These are phyloP conservation scores for Gila robusta DNA, from an alignment of 2,797 vertebrate genomes.

Conservation along the genomic window DNA sequence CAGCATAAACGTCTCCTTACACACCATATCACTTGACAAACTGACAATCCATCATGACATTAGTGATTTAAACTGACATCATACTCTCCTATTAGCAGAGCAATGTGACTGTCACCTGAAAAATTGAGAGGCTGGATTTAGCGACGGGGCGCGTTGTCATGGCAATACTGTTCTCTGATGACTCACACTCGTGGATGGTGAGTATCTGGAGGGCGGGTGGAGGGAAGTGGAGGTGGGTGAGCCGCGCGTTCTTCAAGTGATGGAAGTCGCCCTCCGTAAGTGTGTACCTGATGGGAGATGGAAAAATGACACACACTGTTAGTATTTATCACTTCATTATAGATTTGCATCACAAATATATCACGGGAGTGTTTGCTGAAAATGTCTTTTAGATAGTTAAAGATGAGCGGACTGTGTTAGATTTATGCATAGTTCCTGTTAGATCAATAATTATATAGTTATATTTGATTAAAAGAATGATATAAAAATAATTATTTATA, in stretches of 20 bases:
- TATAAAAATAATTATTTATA: not conserved
- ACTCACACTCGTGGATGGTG: constrained; percentile 96
- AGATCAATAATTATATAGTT: not conserved
- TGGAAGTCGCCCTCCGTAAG: constrained; percentile 97
- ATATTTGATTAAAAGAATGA: not conserved
- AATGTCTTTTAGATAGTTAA: not conserved
- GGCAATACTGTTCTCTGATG: constrained; percentile 88
- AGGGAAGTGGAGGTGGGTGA: constrained; percentile 91
- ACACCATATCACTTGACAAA: not conserved
- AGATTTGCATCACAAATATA: not conserved
- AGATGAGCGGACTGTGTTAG: not conserved
- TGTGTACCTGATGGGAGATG: constrained; percentile 85
- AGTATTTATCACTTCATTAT: not conserved
- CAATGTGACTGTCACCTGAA: constrained; percentile 85
- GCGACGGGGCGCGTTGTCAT: constrained; percentile 80
- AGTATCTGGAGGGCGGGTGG: constrained; percentile 89
- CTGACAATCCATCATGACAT: constrained; percentile 1
- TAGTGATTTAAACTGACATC: constrained; percentile 27
- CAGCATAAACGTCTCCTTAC: not conserved
- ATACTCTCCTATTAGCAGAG: constrained; percentile 30
- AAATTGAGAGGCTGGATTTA: constrained; percentile 93
- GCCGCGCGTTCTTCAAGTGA: constrained; percentile 95
- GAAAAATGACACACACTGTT: not conserved
- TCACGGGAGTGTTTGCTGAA: not conserved
- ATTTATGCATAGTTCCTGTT: not conserved